phyloP scores from a whole-genome alignment of 2,888 invertebrate genomes.

The Stenolophus ochropezus region DNA sequence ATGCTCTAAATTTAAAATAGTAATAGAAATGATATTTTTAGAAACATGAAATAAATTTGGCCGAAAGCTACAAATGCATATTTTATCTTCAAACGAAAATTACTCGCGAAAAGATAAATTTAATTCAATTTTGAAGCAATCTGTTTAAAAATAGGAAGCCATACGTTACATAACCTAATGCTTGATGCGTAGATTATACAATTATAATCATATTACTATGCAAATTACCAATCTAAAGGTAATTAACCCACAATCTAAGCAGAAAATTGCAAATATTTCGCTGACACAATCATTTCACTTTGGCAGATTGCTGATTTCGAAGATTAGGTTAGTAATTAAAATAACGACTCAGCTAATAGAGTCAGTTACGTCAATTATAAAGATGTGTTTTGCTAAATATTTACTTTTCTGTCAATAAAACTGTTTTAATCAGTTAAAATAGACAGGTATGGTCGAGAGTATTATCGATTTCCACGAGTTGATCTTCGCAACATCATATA shows the following conservation, averaged over 20 bases:
- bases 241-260: background rate
- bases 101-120: background rate
- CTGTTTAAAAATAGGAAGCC: background rate
- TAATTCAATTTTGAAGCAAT: background rate
- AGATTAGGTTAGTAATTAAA: background rate
- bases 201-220: background rate
- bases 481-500: no score
- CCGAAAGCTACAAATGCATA: background rate
- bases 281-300: background rate
- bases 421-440: no score
- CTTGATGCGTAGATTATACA: background rate
- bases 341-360: background rate
- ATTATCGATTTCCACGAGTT: no score
- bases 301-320: background rate
- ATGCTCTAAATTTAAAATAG: background rate
- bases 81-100: background rate
- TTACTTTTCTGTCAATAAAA: no score
- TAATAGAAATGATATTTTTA: background rate
- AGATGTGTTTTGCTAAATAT: background rate
- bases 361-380: background rate
- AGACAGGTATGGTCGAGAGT: no score
- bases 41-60: background rate
- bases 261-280: background rate
- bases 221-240: background rate
- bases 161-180: background rate